Base-by-base conservation (phyloP, 2,888 invertebrate species). In the Gymnocheta viridis region DNA sequence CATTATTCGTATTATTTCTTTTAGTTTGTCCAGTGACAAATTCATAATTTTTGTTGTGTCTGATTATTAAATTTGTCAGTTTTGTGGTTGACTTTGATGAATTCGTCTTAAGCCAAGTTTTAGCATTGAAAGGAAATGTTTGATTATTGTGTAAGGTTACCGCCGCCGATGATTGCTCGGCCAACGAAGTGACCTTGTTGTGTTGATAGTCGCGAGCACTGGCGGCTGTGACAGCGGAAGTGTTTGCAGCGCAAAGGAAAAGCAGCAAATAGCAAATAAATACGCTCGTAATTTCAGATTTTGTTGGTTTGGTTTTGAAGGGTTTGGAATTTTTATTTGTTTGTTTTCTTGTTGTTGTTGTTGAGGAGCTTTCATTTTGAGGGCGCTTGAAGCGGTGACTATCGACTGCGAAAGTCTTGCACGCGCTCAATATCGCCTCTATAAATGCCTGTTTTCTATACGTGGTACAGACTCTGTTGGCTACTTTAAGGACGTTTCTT, bases 381-480 rank as follows among this genome's bases (percentile, higher is more conserved):
- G 81, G 84, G 77, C 84, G 84, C 74, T 81, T 78, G 73, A 84
- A 51, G 69, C 82, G 78, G 60, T 70, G 81, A 51, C 51, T 22
- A 47, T 9, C 38, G 69, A 77, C 81, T 66, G 38, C 44, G 54
- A 54, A 78, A 81, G 81, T 82, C 82, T 60, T 66, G 81, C 69
- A 74, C 70, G 70, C 82, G 73, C 70, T 78, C 82, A 83, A 85
- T 74, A 66, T 81, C 85, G 82, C 85, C 85, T 79, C 86, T 85
- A 82, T 86, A 67, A 73, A 60, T 69, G 62, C 62, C 82, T 73
- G 51, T 76, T 84, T 73, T 29, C 80, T 69, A 82, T 77, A 73
- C 85, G 85, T 80, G 76, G 85, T 79, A 82, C 70, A 74, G 56
- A 38, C 66, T 58, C 72, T 79, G 58, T 49, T 80, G 38, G 27